These are phyloP conservation scores for Perithous albicinctus DNA, from an alignment of 2,888 invertebrate species.

Conservation along the genomic window DNA sequence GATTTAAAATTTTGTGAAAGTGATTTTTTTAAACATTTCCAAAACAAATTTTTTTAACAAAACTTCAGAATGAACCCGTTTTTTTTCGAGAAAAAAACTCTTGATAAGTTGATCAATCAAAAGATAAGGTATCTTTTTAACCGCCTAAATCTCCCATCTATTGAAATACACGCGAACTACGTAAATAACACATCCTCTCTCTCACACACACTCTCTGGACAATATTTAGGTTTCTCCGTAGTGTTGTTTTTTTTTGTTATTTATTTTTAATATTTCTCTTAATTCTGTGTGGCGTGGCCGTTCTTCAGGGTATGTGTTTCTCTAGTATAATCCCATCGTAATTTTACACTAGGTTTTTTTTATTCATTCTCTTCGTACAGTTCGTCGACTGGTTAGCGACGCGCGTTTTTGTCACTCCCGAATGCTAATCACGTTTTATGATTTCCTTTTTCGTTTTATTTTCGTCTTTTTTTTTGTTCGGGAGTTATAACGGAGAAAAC, in stretches of 20 bases:
- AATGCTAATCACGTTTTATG: background rate
- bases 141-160: slow-evolving; percentile 68
- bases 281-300: slow-evolving; percentile 65
- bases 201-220: slow-evolving; percentile 65
- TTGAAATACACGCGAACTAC: slow-evolving; percentile 74
- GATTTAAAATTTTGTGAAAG: too few relatives aligned
- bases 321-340: slow-evolving; percentile 53
- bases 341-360: slow-evolving; percentile 42
- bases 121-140: too few relatives aligned
- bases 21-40: too few relatives aligned
- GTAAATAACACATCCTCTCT: slow-evolving; percentile 73
- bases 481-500: slow-evolving; percentile 21
- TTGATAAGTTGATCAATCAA: too few relatives aligned
- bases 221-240: slow-evolving; percentile 72
- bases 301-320: slow-evolving; percentile 68
- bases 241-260: slow-evolving; percentile 56
- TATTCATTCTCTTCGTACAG: slow-evolving; percentile 22
- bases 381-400: slow-evolving; percentile 42
- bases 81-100: too few relatives aligned
- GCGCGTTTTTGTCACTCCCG: slow-evolving; percentile 40
- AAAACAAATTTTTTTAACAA: too few relatives aligned
- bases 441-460: background rate
- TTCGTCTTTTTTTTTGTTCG: background rate
- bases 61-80: too few relatives aligned
- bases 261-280: slow-evolving; percentile 68